These are phyloP conservation scores for Aptenodytes patagonicus DNA, from an alignment of 2,113 vertebrate species.

Conservation along the genomic window DNA sequence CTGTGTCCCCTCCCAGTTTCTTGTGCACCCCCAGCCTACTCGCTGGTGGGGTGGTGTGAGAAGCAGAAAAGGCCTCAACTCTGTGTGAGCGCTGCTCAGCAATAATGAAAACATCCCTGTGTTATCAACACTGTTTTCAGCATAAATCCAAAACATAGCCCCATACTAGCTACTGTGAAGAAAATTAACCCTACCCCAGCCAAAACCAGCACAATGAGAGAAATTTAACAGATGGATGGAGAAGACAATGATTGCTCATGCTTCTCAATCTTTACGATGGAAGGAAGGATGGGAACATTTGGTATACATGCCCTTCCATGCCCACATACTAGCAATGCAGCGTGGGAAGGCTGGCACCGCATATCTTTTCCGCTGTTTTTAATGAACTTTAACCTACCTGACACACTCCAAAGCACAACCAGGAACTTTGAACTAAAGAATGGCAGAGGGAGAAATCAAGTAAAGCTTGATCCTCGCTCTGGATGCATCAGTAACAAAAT, in stretches of 20 bases:
- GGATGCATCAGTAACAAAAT: background rate
- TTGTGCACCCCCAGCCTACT: too few species aligned
- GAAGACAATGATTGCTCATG: background rate
- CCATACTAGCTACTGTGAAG: too few species aligned
- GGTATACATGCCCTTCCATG: background rate
- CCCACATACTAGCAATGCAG: background rate
- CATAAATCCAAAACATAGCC: too few species aligned
- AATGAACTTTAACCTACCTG: slow-evolving; percentile 10
- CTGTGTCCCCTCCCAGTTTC: too few species aligned
- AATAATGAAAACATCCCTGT: too few species aligned
- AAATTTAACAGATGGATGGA: background rate
- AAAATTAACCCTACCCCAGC: too few species aligned
- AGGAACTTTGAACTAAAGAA: background rate
- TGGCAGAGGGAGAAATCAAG: background rate
- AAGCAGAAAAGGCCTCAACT: too few species aligned
- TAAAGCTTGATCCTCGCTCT: background rate
- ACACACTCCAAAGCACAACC: background rate
- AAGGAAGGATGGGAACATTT: background rate
- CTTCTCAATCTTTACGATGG: background rate
- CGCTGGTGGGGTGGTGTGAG: too few species aligned
- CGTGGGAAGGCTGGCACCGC: background rate
- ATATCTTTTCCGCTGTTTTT: background rate
- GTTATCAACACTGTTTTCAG: too few species aligned
- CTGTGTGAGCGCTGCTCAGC: too few species aligned
- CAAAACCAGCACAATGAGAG: background rate